Evolutionary conservation across 2,113 vertebrate genomes (phyloP).

Genomic region (Megalops atlanticus): DNA sequence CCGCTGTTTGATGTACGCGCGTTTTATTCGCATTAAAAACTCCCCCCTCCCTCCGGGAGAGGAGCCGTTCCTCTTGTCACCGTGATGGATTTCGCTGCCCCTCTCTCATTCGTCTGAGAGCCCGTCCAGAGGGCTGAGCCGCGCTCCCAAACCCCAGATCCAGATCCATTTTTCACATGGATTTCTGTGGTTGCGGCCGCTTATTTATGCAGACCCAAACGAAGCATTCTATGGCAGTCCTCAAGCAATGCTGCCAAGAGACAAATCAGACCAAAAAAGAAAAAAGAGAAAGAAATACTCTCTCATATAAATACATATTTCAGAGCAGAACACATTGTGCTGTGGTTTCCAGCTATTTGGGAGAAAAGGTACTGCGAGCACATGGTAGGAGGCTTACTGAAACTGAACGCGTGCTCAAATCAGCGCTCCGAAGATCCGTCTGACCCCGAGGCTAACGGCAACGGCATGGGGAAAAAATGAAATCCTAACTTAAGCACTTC

Average conservation of each 20-base stretch:
- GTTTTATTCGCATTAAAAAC: background rate
- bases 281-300: too few relatives aligned
- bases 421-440: background rate
- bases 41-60: background rate
- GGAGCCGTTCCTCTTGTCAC: conserved; percentile 8
- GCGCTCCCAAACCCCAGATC: conserved; percentile 30
- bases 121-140: conserved; percentile 27
- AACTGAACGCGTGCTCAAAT: background rate
- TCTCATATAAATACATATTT: conserved; percentile 34
- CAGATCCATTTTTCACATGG: conserved; percentile 44
- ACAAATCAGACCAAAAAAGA: conserved; percentile 48
- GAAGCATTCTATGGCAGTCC: conserved; percentile 42
- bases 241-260: conserved; percentile 37
- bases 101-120: conserved; percentile 27
- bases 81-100: background rate
- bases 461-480: conserved; percentile 29
- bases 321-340: conserved; percentile 44
- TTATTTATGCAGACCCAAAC: conserved; percentile 44
- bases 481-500: background rate
- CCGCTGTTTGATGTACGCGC: conserved; percentile 7
- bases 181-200: conserved; percentile 49
- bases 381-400: background rate
- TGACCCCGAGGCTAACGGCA: background rate
- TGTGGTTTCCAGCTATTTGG: conserved; percentile 31
- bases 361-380: conserved; percentile 27